Evolutionary conservation across 1,140 invertebrate species (phyloP), one percentile per base, ranked within the genome.

Genomic region (Lepidurus couesii): DNA sequence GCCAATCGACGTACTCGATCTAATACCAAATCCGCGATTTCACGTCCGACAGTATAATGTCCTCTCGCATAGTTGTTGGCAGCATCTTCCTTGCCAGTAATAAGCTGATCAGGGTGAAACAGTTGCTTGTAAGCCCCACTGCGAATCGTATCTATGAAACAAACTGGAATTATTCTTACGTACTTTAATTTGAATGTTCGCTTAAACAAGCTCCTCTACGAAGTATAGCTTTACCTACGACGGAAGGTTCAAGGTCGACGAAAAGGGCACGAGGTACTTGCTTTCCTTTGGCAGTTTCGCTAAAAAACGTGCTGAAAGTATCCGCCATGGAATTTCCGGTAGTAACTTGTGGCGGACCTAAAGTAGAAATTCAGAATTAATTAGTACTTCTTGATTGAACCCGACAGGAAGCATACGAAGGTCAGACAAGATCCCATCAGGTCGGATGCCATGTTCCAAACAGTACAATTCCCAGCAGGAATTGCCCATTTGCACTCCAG

Each of bases 11-110:
- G 76, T 43, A 87, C 86, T 74, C 92, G 87, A 83, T 94, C 93
- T 45, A 94, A 84, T 1, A 94, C 92, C 8, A 92, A 84, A 82
- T 94, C 92, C 1, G 95, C 91, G 80, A 94, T 91, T 86, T 93
- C 93, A 84, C 92, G 94, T 82, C 93, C 93, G 82, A 95, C 93
- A 79, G 93, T 95, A 86, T 95, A 95, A 86, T 95, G 93, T 44
- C 93, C 93, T 44, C 93, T 86, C 9, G 92, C 92, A 83, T 93
- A 93, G 85, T 94, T 94, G 84, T 94, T 94, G 44, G 92, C 93
- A 9, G 92, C 92, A 84, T 94, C 92, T 84, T 94, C 92, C 81
- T 90, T 90, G 0, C 89, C 89, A 75, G 87, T 89, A 75, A 89
- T 87, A 75, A 89, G 82, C 80, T 89, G 87, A 80, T 87, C 86